These are phyloP conservation scores for Polypedilum pembai DNA, from an alignment of 1,140 invertebrate species.

Conservation along the genomic window DNA sequence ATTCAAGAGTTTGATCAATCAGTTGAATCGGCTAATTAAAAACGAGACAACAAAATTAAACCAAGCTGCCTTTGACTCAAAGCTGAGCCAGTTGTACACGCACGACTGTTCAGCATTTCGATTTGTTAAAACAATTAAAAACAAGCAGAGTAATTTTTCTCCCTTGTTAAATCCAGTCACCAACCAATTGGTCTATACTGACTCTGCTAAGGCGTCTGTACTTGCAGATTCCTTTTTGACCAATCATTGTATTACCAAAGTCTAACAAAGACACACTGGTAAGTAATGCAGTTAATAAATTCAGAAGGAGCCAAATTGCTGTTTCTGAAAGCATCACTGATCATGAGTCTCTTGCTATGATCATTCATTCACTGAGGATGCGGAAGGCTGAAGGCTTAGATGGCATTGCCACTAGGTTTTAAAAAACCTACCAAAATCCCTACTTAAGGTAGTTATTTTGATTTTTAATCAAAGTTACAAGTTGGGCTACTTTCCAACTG, in stretches of 20 bases:
- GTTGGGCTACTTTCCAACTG: constrained; percentile 36
- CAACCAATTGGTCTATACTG: neutral
- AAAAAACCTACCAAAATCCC: neutral
- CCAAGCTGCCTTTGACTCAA: neutral
- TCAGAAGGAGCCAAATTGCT: neutral
- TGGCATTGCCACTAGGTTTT: neutral
- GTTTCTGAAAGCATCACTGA: neutral
- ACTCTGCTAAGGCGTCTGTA: neutral
- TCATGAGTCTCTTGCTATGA: no score
- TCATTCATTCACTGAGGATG: neutral
- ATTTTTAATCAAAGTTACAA: constrained; percentile 35
- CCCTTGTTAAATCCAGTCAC: neutral
- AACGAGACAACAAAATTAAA: neutral
- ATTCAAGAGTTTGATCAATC: neutral
- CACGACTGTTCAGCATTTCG: neutral
- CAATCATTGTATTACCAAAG: neutral
- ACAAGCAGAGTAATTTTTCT: neutral
- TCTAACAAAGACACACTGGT: neutral
- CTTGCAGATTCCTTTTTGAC: neutral
- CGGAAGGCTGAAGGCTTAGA: neutral
- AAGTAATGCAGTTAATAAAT: neutral
- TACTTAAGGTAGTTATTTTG: neutral
- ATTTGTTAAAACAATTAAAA: neutral
- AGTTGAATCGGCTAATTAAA: neutral
- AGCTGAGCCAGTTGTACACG: neutral